Conservation (phyloP, 2,888 invertebrate genomes). For the Leptinotarsa rubiginosa region DNA sequence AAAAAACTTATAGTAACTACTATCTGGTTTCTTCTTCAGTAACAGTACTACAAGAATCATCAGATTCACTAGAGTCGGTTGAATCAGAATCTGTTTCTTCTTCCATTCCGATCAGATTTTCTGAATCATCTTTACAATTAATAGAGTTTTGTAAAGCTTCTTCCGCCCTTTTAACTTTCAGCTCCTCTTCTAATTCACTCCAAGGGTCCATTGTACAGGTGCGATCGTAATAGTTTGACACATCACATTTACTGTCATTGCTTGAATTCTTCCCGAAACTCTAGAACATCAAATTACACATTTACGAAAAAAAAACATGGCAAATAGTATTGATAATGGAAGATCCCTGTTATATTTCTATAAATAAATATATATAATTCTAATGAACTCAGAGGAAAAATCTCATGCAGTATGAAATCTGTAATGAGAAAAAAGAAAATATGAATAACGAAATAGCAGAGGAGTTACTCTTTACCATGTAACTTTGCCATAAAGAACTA, state of each 20-base stretch:
- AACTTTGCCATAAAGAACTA: too few relatives aligned
- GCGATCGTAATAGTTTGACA: conserved; percentile 38
- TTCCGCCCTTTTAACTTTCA: conserved; percentile 11
- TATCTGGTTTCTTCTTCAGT: conserved; percentile 20
- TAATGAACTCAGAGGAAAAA: too few relatives aligned
- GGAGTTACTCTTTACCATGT: too few relatives aligned
- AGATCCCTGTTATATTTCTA: too few relatives aligned
- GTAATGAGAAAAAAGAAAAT: too few relatives aligned
- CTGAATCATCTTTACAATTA: conserved; percentile 4
- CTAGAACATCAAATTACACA: neutral
- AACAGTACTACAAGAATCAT: conserved; percentile 19
- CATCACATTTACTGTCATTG: conserved; percentile 28
- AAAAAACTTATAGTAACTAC: neutral
- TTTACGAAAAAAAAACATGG: too few relatives aligned
- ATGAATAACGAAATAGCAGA: too few relatives aligned
- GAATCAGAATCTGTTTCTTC: conserved; percentile 16
- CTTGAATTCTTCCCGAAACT: conserved; percentile 9
- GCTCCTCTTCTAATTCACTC: conserved; percentile 38
- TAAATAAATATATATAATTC: too few relatives aligned
- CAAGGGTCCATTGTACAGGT: conserved; percentile 42
- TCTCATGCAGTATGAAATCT: too few relatives aligned
- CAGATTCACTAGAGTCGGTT: conserved; percentile 14
- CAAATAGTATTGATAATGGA: too few relatives aligned
- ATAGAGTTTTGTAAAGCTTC: conserved; percentile 1
- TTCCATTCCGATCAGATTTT: conserved; percentile 7